phyloP scores from a whole-genome alignment of 2,888 invertebrate genomes.

The Rotaria sp. region DNA sequence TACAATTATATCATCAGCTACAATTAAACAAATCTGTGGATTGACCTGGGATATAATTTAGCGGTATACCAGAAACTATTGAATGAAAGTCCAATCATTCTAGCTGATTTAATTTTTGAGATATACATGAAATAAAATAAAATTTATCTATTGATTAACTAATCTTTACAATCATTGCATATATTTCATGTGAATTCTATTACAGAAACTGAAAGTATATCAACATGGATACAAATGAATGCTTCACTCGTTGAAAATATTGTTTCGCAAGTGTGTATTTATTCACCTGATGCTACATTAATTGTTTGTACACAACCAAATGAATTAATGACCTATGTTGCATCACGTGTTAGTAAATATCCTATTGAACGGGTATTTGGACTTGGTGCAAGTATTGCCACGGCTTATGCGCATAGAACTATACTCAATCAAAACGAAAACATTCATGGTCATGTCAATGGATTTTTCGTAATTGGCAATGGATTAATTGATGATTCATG shows the following conservation, averaged over 20 bases:
- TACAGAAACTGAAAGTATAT: not conserved
- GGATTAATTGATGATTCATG: not conserved
- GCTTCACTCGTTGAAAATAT: not conserved
- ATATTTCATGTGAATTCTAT: not conserved
- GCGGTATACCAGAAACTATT: too few species aligned
- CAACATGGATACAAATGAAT: not conserved
- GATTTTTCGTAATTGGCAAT: not conserved
- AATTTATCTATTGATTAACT: too few species aligned
- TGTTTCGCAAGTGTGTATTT: not conserved
- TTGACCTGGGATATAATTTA: too few species aligned
- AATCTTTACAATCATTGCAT: too few species aligned
- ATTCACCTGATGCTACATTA: not conserved
- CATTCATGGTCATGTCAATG: not conserved
- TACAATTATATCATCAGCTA: too few species aligned
- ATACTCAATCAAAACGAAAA: not conserved
- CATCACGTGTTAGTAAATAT: not conserved
- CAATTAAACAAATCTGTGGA: too few species aligned
- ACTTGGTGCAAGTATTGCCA: not conserved
- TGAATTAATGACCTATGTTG: slow-evolving; percentile 2
- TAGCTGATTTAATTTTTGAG: too few species aligned
- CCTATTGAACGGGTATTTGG: not conserved
- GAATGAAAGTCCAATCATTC: too few species aligned
- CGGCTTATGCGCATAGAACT: not conserved
- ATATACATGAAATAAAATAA: too few species aligned
- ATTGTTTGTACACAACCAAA: not conserved